Conservation (phyloP, 2,113 vertebrate genomes). For the Rhizomys pruinosus region DNA sequence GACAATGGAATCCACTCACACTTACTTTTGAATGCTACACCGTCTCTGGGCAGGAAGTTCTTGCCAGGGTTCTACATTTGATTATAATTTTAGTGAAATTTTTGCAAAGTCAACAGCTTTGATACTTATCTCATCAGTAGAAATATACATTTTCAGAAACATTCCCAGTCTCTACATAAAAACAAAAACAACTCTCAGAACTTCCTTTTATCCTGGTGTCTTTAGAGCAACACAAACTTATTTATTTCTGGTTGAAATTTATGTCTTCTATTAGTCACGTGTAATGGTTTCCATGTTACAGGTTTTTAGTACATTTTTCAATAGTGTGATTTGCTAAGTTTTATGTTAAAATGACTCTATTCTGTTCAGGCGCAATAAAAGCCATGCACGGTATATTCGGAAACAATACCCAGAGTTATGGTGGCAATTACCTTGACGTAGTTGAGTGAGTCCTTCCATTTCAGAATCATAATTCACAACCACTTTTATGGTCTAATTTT, state of each 20-base stretch:
- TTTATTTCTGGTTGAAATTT: conserved; percentile 74
- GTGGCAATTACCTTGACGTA: conserved; percentile 72
- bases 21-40: background rate
- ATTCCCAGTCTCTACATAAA: background rate
- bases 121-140: background rate
- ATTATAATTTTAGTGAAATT: conserved; percentile 38
- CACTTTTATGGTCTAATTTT: conserved; percentile 64
- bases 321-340: conserved; percentile 75
- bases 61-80: conserved; percentile 50
- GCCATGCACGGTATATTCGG: conserved; percentile 58
- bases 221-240: conserved; percentile 47
- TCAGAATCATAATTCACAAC: conserved; percentile 70
- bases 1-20: conserved; percentile 63
- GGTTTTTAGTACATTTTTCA: conserved; percentile 54
- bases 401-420: conserved; percentile 72
- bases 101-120: background rate
- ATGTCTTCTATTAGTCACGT: conserved; percentile 67
- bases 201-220: background rate
- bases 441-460: conserved; percentile 75
- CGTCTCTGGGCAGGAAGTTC: conserved; percentile 42
- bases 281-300: conserved; percentile 53
- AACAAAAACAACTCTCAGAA: conserved; percentile 17
- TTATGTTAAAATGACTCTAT: conserved; percentile 79
- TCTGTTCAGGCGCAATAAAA: conserved; percentile 73
- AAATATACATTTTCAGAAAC: background rate